Base-by-base conservation (phyloP, 1,140 invertebrate species). In the Holcopasites calliopsidis region DNA sequence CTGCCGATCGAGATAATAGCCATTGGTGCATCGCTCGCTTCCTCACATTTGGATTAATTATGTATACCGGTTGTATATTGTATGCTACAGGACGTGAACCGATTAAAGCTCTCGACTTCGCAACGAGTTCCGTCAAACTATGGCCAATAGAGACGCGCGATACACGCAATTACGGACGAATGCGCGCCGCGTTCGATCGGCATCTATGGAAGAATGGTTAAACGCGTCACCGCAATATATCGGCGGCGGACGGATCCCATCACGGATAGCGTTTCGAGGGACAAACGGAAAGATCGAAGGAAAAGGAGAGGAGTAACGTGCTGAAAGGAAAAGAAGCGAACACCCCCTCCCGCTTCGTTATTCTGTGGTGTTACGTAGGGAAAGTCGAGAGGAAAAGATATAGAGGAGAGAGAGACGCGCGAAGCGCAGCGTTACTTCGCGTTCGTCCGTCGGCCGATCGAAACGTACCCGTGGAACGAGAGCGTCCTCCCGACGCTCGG, bases 51-150 rank as follows among this genome's bases (percentile, higher is more conserved):
- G 84, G 69, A 86, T 88, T 80, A 85, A 80, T 84, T 47, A 4
- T 47, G 58, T 85, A 85, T 82, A 87, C 60, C 80, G 76, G 88
- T 13, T 47, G 44, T 84, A 73, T 88, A 82, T 91, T 91, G 82
- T 91, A 86, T 91, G 87, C 89, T 91, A 84, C 90, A 91, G 90
- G 90, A 89, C 88, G 85, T 91, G 90, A 91, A 90, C 85, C 81
- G 84, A 88, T 89, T 87, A 87, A 58, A 89, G 83, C 86, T 91
- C 87, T 13, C 16, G 88, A 87, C 88, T 88, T 86, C 88, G 81
- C n/a, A 86, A 88, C 88, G 85, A 89, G 87, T 88, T 84, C 81
- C 86, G 85, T 87, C 89, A 88, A 86, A 89, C 82, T 82, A 89
- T 83, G 85, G 84, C 84, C 85, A 87, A 83, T 76, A 78, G 77